A percentile compares a stretch with the other conserved stretches of the same genome.
Conservation (phyloP, 1,140 invertebrate genomes). For the Dryas iulia region DNA sequence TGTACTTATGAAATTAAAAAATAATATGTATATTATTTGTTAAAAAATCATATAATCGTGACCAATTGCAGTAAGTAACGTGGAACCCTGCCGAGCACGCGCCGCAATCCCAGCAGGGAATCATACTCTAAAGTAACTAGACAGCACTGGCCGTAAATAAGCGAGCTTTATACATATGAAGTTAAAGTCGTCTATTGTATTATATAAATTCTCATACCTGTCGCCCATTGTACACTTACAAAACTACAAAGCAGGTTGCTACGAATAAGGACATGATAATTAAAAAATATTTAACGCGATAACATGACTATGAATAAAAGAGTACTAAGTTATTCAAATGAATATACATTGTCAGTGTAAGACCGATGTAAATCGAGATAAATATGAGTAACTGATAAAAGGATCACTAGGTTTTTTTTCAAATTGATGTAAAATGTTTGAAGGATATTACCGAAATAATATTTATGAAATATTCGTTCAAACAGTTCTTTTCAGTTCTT, state of each 20-base stretch:
- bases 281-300: slow-evolving; percentile 31
- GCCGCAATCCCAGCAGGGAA: slow-evolving; percentile 48
- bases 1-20: too few species aligned
- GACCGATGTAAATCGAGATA: background rate
- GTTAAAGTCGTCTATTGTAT: background rate
- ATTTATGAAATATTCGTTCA: too few species aligned
- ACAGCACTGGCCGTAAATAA: slow-evolving; percentile 2
- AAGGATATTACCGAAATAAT: too few species aligned
- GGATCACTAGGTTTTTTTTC: too few species aligned
- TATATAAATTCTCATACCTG: background rate
- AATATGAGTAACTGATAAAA: background rate
- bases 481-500: too few species aligned
- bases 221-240: background rate
- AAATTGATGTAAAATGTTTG: background rate
- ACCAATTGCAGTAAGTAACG: slow-evolving; percentile 60
- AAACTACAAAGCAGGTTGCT: slow-evolving; percentile 26
- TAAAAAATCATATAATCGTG: slow-evolving; percentile 48
- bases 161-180: background rate
- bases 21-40: background rate
- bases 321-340: slow-evolving; percentile 23
- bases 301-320: slow-evolving; percentile 27
- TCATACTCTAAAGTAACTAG: slow-evolving; percentile 27
- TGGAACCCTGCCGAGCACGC: slow-evolving; percentile 44
- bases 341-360: slow-evolving; percentile 15
- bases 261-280: slow-evolving; percentile 34